Base-by-base conservation (phyloP, 2,113 vertebrate genomes). In the Pheucticus melanocephalus region DNA sequence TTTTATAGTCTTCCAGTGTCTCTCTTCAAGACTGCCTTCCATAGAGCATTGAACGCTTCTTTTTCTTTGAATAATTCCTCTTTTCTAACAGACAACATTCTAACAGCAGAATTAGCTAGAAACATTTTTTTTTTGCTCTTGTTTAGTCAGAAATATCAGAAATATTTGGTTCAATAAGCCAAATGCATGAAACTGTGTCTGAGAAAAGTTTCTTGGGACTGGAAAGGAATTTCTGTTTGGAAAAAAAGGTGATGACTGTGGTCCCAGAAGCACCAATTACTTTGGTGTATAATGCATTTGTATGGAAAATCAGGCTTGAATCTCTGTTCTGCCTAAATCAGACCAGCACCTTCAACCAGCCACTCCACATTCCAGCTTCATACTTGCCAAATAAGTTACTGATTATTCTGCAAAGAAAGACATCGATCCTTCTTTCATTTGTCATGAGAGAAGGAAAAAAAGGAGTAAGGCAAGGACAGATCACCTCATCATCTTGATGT, bases 111-210 rank as follows among this genome's bases (percentile, higher is more conserved):
- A 75, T 6, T 78, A 13, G 8, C 8, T 86, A 63, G 9, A 63
- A 83, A 47, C 53, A n/a, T 0, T 1, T 1, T 2, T 1, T 2
- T 5, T 5, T 47, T 9, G 19, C 5, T 8, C 13, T 76, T 77
- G 15, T 86, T 91, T 80, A 57, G 13, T 81, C 21, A 86, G 72
- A 89, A 89, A 78, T 83, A 81, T 23, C 10, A 28, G 25, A 50
- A 50, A 50, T 50, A 50, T 50, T 50, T 50, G 48, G 17, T 65
- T 89, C 27, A 47, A 42, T 69, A 86, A 90, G 78, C 13, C 3
- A 82, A 78, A 81, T 50, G 5, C 45, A 75, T 39, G 47, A 71
- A 87, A 71, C 11, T 72, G n/a, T 69, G 35, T 59, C 23, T 54
- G 27, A 89, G 18, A 80, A 76, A 86, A 77, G 9, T 82, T 94